Evolutionary conservation across 2,888 invertebrate genomes (phyloP).

Genomic region (Disparrhopalites patrizii): DNA sequence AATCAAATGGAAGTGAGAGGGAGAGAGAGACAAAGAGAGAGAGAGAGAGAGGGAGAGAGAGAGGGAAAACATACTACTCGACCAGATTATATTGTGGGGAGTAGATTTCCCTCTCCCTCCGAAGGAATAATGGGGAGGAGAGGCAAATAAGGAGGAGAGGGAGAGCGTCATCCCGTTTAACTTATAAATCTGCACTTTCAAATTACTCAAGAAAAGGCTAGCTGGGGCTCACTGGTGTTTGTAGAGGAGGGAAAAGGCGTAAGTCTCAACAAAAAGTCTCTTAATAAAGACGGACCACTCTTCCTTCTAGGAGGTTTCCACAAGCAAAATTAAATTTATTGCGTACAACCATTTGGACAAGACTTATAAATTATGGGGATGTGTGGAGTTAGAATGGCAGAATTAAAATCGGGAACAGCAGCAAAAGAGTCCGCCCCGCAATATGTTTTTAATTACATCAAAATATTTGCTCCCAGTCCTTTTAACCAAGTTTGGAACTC

Average conservation of each 20-base stretch:
- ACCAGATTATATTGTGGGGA: not conserved
- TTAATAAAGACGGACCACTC: not conserved
- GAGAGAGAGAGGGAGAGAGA: conserved; percentile 3
- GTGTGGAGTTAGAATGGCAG: too few relatives aligned
- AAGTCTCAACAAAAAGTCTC: not conserved
- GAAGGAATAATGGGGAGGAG: not conserved
- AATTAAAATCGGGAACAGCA: too few relatives aligned
- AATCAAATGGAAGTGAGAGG: not conserved
- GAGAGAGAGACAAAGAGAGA: too few relatives aligned
- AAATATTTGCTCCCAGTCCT: too few relatives aligned
- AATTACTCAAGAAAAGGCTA: not conserved
- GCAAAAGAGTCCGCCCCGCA: too few relatives aligned
- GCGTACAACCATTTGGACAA: not conserved
- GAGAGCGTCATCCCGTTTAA: not conserved
- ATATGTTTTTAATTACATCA: too few relatives aligned
- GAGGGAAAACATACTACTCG: conserved; percentile 2
- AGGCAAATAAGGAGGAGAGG: too few relatives aligned
- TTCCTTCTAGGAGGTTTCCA: not conserved
- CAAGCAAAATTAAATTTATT: conserved; percentile 2
- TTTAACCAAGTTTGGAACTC: too few relatives aligned
- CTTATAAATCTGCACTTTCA: conserved; percentile 13
- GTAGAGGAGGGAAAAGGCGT: too few relatives aligned
- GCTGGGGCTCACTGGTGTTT: too few relatives aligned
- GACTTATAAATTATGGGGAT: not conserved
- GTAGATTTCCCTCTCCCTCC: too few relatives aligned